A percentile compares a stretch with the other conserved stretches of the same genome.
Conservation (phyloP, 2,113 vertebrate genomes). For the Pantherophis guttatus region DNA sequence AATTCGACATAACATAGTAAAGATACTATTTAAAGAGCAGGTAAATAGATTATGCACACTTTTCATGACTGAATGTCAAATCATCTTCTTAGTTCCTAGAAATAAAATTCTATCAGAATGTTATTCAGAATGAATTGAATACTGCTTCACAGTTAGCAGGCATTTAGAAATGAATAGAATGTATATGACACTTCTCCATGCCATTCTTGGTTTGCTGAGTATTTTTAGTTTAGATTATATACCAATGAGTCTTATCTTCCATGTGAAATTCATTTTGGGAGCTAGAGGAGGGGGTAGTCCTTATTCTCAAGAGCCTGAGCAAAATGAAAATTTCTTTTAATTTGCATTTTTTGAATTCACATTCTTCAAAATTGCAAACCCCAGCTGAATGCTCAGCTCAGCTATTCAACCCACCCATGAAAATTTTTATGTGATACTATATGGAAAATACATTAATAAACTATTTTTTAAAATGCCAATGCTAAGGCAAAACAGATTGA, state of each 20-base stretch:
- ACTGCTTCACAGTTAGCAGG: conserved; percentile 43
- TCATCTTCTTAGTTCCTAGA: conserved; percentile 68
- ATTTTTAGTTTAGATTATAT: conserved; percentile 9
- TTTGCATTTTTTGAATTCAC: conserved; percentile 13
- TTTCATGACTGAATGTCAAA: conserved; percentile 68
- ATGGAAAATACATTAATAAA: background rate
- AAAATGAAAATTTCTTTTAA: conserved; percentile 25
- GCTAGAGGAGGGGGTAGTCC: background rate
- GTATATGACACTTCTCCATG: background rate
- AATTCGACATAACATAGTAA: background rate
- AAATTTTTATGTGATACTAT: background rate
- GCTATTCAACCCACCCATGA: conserved; percentile 50
- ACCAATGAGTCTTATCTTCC: background rate
- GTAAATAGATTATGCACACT: conserved; percentile 54
- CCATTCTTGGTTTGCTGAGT: background rate
- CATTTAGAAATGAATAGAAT: background rate
- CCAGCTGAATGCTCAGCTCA: conserved; percentile 32
- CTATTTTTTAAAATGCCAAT: conserved; percentile 10
- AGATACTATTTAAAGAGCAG: conserved; percentile 59
- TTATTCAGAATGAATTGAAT: conserved; percentile 47
- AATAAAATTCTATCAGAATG: conserved; percentile 58
- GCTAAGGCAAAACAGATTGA: conserved; percentile 1
- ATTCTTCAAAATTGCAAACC: conserved; percentile 37
- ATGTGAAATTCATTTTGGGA: background rate
- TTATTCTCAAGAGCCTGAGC: background rate